Base-by-base conservation (phyloP, 2,888 invertebrate genomes). In the Notodonta dromedarius region DNA sequence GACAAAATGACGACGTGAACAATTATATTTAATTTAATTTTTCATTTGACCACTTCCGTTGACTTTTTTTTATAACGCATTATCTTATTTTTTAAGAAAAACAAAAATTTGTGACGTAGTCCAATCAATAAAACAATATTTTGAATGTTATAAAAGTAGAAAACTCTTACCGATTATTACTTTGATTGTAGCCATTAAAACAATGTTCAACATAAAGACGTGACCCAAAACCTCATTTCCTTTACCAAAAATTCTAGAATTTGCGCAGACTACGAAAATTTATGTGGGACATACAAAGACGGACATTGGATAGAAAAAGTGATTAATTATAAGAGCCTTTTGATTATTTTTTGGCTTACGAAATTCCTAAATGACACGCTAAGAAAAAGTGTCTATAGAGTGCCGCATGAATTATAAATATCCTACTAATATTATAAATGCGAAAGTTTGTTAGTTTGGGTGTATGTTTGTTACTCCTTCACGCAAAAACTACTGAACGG, bases 221-320 rank as follows among this genome's bases (percentile, higher is more conserved):
- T 57, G 65, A 71, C 62, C 65, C 53, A 50, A 57, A 74, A 70
- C 74, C 73, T 66, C 58, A 70, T 67, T 73, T 71, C 2, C 72
- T 65, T 74, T 61, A 35, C 35, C 35, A 58, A 61, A 65, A 62
- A 60, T 56, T 61, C 51, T 61, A 35, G 16, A 57, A 56, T 24
- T 24, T 24, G 24, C 24, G 24, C 24, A 2, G 50, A 60, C 51
- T 58, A 24, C 24, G 24, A 24, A 24, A 24, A 24, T 24, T 24
- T 24, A 24, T 24, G 24, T 24, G 58, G 57, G 16, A 2, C 11
- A 44, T 44, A 14, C 4, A 8, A 13, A 50, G 14, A 50, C 13
- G 14, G n/a, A 50, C 13, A 14, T 14, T 50, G 14, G 4, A 50
- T n/a, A 50, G 5, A 14, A 13, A 3, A 50, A 50, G 13, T 14